Percentiles rank a stretch among this genome's conserved stretches.
phyloP scores from a whole-genome alignment of 2,113 vertebrate genomes.

The Abramis brama region DNA sequence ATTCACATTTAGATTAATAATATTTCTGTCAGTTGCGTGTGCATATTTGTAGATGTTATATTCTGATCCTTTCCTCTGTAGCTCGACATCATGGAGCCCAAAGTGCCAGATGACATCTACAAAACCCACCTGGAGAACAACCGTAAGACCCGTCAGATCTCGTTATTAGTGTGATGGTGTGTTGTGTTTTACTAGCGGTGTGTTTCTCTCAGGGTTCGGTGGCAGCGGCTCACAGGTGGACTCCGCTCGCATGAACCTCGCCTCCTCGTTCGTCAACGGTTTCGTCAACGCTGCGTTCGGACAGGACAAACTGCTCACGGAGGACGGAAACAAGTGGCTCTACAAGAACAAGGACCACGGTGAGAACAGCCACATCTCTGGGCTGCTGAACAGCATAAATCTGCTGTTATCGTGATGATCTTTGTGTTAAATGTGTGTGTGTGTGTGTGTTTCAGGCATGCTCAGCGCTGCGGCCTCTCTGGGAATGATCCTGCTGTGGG shows the following conservation, averaged over 20 bases:
- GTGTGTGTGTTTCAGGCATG: conserved; percentile 81
- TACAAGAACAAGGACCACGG: conserved; percentile 99
- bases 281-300: conserved; percentile 98
- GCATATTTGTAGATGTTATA: neutral
- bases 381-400: neutral
- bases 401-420: neutral
- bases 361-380: conserved; percentile 60
- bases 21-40: neutral
- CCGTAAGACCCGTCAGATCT: conserved; percentile 77
- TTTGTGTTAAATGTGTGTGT: neutral
- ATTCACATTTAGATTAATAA: neutral
- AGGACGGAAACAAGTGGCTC: conserved; percentile 98
- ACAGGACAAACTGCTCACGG: conserved; percentile 96
- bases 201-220: conserved; percentile 84
- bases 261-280: conserved; percentile 97
- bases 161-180: neutral
- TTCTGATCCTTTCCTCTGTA: conserved; percentile 59
- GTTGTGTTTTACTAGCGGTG: too few relatives aligned
- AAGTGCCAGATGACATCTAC: conserved; percentile 98
- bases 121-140: conserved; percentile 99
- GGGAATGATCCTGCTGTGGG: conserved; percentile 96
- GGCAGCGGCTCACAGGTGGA: conserved; percentile 97
- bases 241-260: conserved; percentile 97
- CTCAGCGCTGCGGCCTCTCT: conserved; percentile 95
- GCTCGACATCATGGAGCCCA: conserved; percentile 99